These are phyloP conservation scores for Eubasilissa regina DNA, from an alignment of 1,140 invertebrate species.

Conservation along the genomic window DNA sequence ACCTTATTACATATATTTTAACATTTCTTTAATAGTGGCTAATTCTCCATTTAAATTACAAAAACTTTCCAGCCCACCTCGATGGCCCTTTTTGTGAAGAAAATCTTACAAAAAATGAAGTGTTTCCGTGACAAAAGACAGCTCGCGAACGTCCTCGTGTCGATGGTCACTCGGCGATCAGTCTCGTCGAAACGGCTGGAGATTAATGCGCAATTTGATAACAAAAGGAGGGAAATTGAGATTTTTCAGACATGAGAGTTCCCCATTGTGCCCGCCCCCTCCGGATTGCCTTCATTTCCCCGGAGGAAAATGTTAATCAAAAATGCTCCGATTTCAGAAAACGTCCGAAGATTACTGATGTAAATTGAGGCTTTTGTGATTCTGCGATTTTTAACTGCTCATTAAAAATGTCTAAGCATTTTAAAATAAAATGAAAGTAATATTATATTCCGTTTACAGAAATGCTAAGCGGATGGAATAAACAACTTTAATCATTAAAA, in stretches of 20 bases:
- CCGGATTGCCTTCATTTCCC: conserved; percentile 44
- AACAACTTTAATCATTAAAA: too few relatives aligned
- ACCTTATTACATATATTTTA: too few relatives aligned
- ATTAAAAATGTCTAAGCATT: conserved; percentile 36
- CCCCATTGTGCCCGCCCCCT: conserved; percentile 18
- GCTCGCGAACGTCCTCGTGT: conserved; percentile 15
- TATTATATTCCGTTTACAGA: too few relatives aligned
- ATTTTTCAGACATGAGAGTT: conserved; percentile 31
- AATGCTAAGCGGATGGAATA: too few relatives aligned
- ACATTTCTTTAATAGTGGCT: too few relatives aligned
- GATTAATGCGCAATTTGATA: conserved; percentile 42
- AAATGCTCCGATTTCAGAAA: conserved; percentile 26
- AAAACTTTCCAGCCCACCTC: too few relatives aligned
- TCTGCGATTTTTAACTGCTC: conserved; percentile 7
- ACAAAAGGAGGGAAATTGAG: conserved; percentile 42
- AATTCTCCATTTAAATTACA: too few relatives aligned
- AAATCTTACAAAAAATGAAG: conserved; percentile 17
- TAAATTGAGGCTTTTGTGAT: conserved; percentile 13
- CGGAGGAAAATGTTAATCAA: conserved; percentile 48
- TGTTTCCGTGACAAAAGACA: conserved; percentile 9
- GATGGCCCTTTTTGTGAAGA: background rate
- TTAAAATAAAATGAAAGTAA: too few relatives aligned
- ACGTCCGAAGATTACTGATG: conserved; percentile 1
- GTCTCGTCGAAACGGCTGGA: conserved; percentile 15
- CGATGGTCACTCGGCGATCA: conserved; percentile 41